A percentile compares a stretch with the other conserved stretches of the same genome.
These are phyloP conservation scores for Premnoplex brunnescens DNA, from an alignment of 2,797 vertebrate genomes.

Conservation along the genomic window DNA sequence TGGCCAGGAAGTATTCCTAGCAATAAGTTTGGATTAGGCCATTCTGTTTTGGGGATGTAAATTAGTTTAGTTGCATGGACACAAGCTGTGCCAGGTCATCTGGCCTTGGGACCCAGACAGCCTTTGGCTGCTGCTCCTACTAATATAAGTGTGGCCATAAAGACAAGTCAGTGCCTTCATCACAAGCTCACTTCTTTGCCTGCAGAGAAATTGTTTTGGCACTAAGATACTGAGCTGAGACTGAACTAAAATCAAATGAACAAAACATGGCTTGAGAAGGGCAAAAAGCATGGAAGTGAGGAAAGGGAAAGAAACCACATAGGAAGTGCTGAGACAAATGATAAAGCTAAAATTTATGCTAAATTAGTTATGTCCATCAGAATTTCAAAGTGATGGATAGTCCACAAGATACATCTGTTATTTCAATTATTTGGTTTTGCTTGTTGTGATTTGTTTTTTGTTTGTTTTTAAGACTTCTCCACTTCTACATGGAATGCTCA, in stretches of 20 bases:
- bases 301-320: not conserved
- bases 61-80: not conserved
- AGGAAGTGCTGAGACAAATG: slow-evolving; percentile 1
- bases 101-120: not conserved
- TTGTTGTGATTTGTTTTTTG: not conserved
- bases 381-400: not conserved
- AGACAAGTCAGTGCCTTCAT: not conserved
- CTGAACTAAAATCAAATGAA: slow-evolving; percentile 5
- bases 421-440: not conserved
- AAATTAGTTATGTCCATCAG: not conserved
- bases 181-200: not conserved
- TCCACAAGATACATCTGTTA: not conserved
- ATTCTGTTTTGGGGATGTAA: not conserved
- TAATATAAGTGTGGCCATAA: not conserved
- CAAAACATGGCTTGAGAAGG: not conserved
- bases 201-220: not conserved
- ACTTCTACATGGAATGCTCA: not conserved
- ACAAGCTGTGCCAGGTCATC: not conserved
- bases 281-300: not conserved
- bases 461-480: not conserved
- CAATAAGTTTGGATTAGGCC: not conserved
- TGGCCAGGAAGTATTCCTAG: not conserved
- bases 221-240: not conserved
- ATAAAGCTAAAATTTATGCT: slow-evolving; percentile 17
- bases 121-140: not conserved